These are phyloP conservation scores for Parapristionchus giblindavisi DNA, from an alignment of 2,888 invertebrate genomes.

Conservation along the genomic window DNA sequence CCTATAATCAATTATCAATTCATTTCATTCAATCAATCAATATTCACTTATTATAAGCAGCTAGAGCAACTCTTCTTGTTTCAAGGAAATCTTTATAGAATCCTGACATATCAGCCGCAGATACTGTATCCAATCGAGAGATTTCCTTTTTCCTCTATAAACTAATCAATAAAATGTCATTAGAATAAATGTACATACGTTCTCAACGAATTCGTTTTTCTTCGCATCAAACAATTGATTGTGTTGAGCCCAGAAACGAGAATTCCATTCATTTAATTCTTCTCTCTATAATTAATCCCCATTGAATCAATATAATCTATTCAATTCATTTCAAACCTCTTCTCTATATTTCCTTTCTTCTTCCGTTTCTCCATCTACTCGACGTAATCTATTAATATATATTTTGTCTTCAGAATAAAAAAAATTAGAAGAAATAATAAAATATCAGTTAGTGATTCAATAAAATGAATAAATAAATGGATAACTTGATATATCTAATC, in stretches of 20 bases:
- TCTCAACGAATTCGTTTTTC: constrained; percentile 50
- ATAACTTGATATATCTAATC: constrained; percentile 61
- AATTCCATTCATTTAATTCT: constrained; percentile 64
- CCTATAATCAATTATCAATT: constrained; percentile 51
- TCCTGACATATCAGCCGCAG: constrained; percentile 63
- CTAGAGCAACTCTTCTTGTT: constrained; percentile 50
- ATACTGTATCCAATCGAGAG: constrained; percentile 57
- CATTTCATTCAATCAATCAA: no score
- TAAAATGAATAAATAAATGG: background rate
- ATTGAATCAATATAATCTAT: no score
- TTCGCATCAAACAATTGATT: constrained; percentile 59
- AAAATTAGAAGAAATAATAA: background rate
- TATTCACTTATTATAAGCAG: constrained; percentile 61
- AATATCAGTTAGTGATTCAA: no score
- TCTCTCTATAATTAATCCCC: constrained; percentile 46
- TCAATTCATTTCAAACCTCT: constrained; percentile 41
- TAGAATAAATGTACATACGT: constrained; percentile 12
- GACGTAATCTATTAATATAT: constrained; percentile 60
- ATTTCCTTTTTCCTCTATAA: constrained; percentile 56
- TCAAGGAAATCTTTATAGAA: constrained; percentile 65
- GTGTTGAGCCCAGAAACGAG: constrained; percentile 64
- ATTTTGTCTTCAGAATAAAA: background rate
- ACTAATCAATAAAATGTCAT: background rate
- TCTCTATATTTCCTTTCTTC: constrained; percentile 57
- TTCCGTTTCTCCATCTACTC: constrained; percentile 58